A percentile compares a stretch with the other conserved stretches of the same genome.
phyloP scores from a whole-genome alignment of 2,113 vertebrate species.

The Pseudorasbora parva region DNA sequence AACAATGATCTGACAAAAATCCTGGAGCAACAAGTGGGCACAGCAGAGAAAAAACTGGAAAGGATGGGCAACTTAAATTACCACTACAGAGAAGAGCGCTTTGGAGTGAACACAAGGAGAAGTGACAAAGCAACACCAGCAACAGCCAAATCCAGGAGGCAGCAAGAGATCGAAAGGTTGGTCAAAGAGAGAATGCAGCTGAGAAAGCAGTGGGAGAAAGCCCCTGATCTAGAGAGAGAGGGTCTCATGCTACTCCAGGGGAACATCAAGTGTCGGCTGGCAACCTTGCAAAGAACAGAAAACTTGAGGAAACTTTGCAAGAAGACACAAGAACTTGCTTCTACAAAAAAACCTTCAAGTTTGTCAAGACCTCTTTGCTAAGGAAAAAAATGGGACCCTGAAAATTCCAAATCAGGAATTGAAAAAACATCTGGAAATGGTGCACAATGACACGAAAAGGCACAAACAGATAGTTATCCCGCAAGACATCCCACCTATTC shows the following conservation, averaged over 20 bases:
- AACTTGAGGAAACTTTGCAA: conserved; percentile 13
- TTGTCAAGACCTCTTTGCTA: conserved; percentile 21
- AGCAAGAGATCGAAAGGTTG: conserved; percentile 30
- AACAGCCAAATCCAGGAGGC: conserved; percentile 13
- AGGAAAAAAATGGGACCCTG: conserved; percentile 17
- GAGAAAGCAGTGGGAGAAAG: background rate
- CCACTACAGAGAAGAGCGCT: background rate
- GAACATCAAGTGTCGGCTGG: background rate
- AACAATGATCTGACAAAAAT: too few relatives aligned
- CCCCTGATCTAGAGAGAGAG: background rate
- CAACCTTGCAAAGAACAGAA: conserved; percentile 34
- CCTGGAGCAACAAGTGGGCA: too few relatives aligned
- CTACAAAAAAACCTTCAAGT: conserved; percentile 2
- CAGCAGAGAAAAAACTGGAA: conserved; percentile 15
- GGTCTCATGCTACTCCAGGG: conserved; percentile 13
- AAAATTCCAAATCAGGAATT: conserved; percentile 28
- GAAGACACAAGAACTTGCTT: conserved; percentile 9
- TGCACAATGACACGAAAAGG: background rate
- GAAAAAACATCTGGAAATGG: conserved; percentile 40
- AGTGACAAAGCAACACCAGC: background rate
- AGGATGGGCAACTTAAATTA: conserved; percentile 8
- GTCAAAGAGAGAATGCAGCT: conserved; percentile 26
- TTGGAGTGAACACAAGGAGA: background rate
- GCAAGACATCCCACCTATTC: background rate
- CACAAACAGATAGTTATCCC: conserved; percentile 3